Conservation (phyloP, 1,140 invertebrate genomes). For the fruit fly (Drosophila melanogaster) region Release_6_plus_ISO1_MT NT_033777.3:12351501-12352000, state of each 20-base stretch:
- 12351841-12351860: conserved; percentile 51
- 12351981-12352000: too few relatives aligned
- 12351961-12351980: background rate
- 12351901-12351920: conserved; percentile 53
- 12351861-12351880: conserved; percentile 54
- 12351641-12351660: conserved; percentile 30
- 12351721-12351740: conserved; percentile 10
- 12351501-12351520: conserved; percentile 38
- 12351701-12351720: conserved; percentile 31
- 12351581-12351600: background rate
- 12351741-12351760: conserved; percentile 8
- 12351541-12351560: background rate
- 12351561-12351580: conserved; percentile 57
- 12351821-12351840: conserved; percentile 42
- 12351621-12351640: conserved; percentile 27
- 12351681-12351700: conserved; percentile 44
- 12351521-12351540: conserved; percentile 27
- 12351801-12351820: conserved; percentile 45
- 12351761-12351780: conserved; percentile 29
- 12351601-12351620: conserved; percentile 1
- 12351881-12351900: conserved; percentile 32
- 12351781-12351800: background rate
- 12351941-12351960: background rate
- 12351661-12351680: conserved; percentile 41
- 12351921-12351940: background rate